Evolutionary conservation across 2,888 invertebrate genomes (phyloP).

Genomic region (Campoplex nolae): DNA sequence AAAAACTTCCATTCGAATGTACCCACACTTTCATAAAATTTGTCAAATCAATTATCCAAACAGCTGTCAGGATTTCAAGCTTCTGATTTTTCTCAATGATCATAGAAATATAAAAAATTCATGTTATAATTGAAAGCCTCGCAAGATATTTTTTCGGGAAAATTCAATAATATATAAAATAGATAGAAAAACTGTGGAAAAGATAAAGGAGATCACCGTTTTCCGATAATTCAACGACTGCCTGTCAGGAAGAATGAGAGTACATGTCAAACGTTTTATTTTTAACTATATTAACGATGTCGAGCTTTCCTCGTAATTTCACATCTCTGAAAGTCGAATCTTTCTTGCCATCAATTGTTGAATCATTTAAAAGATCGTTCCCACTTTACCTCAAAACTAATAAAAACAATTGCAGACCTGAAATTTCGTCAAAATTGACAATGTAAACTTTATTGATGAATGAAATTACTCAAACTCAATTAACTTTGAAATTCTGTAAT

Average conservation of each 20-base stretch:
- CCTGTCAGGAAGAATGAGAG: neutral
- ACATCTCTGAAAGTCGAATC: no score
- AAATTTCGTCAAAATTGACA: neutral
- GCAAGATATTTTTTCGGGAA: neutral
- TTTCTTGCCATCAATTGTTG: neutral
- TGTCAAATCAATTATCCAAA: no score
- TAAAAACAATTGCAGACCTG: neutral
- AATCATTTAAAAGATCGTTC: no score
- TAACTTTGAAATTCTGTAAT: neutral
- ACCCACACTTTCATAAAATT: no score
- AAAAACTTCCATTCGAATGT: no score
- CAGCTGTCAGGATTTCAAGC: no score
- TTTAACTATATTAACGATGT: no score
- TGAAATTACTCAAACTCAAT: neutral
- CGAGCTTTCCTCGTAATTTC: no score
- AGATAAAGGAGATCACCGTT: neutral
- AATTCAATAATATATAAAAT: neutral
- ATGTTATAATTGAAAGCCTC: neutral
- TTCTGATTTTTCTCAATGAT: neutral
- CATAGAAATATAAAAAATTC: neutral
- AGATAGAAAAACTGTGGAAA: neutral
- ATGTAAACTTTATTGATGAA: neutral
- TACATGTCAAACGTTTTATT: neutral
- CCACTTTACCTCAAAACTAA: neutral
- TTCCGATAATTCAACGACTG: neutral